phyloP scores from a whole-genome alignment of 1,140 invertebrate species.

The Mercenaria mercenaria region DNA sequence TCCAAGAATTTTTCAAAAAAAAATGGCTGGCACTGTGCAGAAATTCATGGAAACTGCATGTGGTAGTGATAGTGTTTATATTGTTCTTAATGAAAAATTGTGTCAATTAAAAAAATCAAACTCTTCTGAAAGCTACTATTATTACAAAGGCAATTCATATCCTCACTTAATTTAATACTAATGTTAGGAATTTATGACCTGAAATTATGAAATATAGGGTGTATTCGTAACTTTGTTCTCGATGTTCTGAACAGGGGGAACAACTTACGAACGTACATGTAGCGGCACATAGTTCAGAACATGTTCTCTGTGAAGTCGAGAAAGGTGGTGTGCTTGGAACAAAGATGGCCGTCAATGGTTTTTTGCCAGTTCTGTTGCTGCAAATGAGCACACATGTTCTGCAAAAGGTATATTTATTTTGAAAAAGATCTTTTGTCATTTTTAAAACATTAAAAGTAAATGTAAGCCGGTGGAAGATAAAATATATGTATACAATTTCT shows the following conservation, averaged over 20 bases:
- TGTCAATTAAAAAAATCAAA: too few species aligned
- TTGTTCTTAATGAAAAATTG: too few species aligned
- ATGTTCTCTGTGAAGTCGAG: constrained; percentile 24
- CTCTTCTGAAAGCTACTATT: too few species aligned
- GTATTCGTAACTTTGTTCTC: constrained; percentile 39
- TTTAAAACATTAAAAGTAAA: neutral
- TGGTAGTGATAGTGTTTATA: too few species aligned
- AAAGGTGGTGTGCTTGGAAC: constrained; percentile 41
- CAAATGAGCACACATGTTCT: constrained; percentile 19
- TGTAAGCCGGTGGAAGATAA: too few species aligned
- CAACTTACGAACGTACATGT: constrained; percentile 52
- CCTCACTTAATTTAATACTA: too few species aligned
- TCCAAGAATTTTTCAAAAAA: too few species aligned
- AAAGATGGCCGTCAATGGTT: constrained; percentile 24
- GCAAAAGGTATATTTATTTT: constrained; percentile 32
- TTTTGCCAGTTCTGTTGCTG: constrained; percentile 11
- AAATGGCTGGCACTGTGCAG: too few species aligned
- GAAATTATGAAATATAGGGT: neutral
- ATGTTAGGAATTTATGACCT: too few species aligned
- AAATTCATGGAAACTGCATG: too few species aligned
- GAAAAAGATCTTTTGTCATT: neutral
- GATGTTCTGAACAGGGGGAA: constrained; percentile 28
- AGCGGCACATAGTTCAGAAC: constrained; percentile 40
- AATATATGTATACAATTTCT: too few species aligned
- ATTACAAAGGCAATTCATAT: too few species aligned